Percentiles rank a stretch among this genome's conserved stretches.
Evolutionary conservation across 2,113 vertebrate genomes (phyloP).

Genomic region (Murina feae): DNA sequence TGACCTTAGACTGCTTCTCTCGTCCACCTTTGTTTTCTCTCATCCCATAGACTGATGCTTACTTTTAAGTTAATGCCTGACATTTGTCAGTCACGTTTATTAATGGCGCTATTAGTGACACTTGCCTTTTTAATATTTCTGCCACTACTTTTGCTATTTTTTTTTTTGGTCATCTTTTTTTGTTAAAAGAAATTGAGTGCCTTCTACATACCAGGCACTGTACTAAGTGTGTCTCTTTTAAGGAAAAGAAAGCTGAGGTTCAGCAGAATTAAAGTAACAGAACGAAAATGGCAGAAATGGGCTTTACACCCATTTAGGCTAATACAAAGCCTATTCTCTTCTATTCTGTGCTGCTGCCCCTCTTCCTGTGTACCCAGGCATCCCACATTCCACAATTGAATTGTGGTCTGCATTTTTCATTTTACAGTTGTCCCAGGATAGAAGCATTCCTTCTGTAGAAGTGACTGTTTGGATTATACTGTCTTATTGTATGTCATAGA

Average conservation of each 20-base stretch:
- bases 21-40: neutral
- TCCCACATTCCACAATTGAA: neutral
- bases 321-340: neutral
- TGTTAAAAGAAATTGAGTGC: neutral
- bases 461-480: neutral
- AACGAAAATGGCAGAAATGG: neutral
- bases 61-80: neutral
- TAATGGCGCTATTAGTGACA: neutral
- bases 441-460: neutral
- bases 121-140: constrained; percentile 2
- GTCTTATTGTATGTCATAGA: neutral
- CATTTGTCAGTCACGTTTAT: neutral
- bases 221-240: neutral
- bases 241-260: neutral
- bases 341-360: neutral
- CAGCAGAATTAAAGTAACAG: neutral
- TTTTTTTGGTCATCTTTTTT: neutral
- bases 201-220: neutral
- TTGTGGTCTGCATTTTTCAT: constrained; percentile 16
- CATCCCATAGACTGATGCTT: neutral
- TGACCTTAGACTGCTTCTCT: neutral
- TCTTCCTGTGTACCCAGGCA: neutral
- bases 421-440: constrained; percentile 3
- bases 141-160: neutral
- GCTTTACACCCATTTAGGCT: neutral